Evolutionary conservation across 2,797 vertebrate species (phyloP).

Genomic region (Sciurus carolinensis): DNA sequence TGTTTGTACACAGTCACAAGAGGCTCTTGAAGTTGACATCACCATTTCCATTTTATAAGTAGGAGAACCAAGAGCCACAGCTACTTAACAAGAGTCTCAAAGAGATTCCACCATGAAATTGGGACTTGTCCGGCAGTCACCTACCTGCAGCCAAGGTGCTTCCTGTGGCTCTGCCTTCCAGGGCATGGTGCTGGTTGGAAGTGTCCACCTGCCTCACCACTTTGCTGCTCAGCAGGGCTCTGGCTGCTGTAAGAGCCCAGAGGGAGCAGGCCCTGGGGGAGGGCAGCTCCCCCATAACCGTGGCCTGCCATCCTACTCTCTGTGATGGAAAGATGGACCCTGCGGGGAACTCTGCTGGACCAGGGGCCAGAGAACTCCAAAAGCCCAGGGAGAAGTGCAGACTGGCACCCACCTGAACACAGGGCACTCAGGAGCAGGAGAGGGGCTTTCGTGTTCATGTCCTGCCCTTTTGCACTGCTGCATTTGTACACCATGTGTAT

Average conservation of each 20-base stretch:
- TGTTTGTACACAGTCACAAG: background rate
- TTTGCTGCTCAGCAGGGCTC: background rate
- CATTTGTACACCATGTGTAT: background rate
- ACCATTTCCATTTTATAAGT: slow-evolving; percentile 6
- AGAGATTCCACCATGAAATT: background rate
- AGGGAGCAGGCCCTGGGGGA: accelerated
- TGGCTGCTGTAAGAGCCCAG: background rate
- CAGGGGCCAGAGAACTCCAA: background rate
- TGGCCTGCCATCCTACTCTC: background rate
- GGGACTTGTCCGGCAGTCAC: background rate
- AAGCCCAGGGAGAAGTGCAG: accelerated
- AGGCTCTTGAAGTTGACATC: background rate
- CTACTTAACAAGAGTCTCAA: background rate
- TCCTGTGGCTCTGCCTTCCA: background rate
- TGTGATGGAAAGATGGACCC: too few relatives aligned
- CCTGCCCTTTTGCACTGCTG: background rate
- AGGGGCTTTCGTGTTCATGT: background rate
- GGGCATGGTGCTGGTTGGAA: background rate
- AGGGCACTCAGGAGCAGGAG: accelerated
- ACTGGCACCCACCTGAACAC: background rate
- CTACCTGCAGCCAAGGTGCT: background rate
- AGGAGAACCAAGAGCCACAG: background rate
- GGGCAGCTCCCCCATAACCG: background rate
- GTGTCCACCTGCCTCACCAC: background rate
- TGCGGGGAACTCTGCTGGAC: background rate